These are phyloP conservation scores for Hylomyscus alleni DNA, from an alignment of 2,797 vertebrate species.

Conservation along the genomic window DNA sequence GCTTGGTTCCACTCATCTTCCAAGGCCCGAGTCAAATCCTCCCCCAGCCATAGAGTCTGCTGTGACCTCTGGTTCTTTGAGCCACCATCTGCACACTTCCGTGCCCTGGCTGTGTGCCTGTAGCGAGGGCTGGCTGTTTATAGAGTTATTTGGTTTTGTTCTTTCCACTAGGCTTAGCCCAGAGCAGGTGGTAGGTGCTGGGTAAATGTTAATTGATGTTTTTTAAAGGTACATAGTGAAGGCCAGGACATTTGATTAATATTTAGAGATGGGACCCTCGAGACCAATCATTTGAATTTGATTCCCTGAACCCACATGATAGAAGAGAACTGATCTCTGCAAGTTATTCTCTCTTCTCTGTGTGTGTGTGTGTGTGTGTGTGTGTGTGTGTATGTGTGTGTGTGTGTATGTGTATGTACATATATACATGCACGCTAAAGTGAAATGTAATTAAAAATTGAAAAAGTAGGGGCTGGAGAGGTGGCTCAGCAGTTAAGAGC, in stretches of 20 bases:
- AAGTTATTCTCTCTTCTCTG: not conserved
- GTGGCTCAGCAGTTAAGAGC: not conserved
- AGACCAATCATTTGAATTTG: not conserved
- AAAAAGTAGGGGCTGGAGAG: not conserved
- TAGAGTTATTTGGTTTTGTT: not conserved
- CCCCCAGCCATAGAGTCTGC: not conserved
- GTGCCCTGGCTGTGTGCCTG: not conserved
- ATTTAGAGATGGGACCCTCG: not conserved
- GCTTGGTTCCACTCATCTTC: not conserved
- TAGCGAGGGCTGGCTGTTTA: not conserved
- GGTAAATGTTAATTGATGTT: not conserved
- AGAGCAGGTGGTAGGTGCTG: not conserved
- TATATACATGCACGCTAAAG: not conserved
- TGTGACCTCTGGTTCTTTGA: rapidly evolving
- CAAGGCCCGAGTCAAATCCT: not conserved
- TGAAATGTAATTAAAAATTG: not conserved
- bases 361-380: not conserved
- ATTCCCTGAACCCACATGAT: not conserved
- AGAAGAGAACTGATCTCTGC: not conserved
- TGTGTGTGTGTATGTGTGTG: not conserved
- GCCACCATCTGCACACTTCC: not conserved
- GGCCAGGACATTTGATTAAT: not conserved
- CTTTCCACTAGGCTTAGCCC: not conserved
- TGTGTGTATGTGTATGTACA: not conserved
- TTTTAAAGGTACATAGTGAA: not conserved